Evolutionary conservation across 1,140 invertebrate genomes (phyloP), one percentile per base, ranked within the genome.

Genomic region (Physella acuta): DNA sequence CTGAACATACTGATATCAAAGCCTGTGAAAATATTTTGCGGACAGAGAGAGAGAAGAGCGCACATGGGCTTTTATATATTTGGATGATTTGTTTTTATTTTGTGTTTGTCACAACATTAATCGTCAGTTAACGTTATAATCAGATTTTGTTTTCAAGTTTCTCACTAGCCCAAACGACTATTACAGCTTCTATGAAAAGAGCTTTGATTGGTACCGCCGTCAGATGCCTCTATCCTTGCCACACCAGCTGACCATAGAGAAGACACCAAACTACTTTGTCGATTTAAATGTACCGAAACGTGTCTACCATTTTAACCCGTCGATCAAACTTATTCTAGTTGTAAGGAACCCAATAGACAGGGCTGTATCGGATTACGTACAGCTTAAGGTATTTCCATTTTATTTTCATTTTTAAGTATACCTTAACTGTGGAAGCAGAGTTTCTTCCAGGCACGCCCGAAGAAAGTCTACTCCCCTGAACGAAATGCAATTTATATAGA

Each of bases 351-450:
- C 95, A 1, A 92, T 97, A 4, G 93, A 92, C 0, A 85, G 95
- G 55, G 91, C 94, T 17, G 91, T 98, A 28, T 96, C 94, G 20
- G 95, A 97, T 83, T 96, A 96, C 75, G 91, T 93, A 0, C 94
- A 96, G 75, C 71, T 75, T 14, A 70, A 55, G 49, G 66, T 71
- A 34, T 58, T 24, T 55, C 28, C 8, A 24, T 8, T 55, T 24
- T 55, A 8, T 55, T 24, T 5, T 55, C 8, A 14, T 8, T 55
- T 8, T 20, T 8, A 14, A 55, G 8, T 53, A 51, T 28, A 56
- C 62, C 30, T 24, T 33, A 20, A 5, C 11, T 20, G 8, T 26
- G 28, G 14, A 44, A 39, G 16, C 20, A 30, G n/a, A n/a, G n/a
- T n/a, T n/a, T n/a, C n/a, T n/a, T n/a, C n/a, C n/a, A n/a, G n/a